A percentile compares a stretch with the other conserved stretches of the same genome.
Conservation (phyloP, 2,888 invertebrate genomes). For the Noctua fimbriata region DNA sequence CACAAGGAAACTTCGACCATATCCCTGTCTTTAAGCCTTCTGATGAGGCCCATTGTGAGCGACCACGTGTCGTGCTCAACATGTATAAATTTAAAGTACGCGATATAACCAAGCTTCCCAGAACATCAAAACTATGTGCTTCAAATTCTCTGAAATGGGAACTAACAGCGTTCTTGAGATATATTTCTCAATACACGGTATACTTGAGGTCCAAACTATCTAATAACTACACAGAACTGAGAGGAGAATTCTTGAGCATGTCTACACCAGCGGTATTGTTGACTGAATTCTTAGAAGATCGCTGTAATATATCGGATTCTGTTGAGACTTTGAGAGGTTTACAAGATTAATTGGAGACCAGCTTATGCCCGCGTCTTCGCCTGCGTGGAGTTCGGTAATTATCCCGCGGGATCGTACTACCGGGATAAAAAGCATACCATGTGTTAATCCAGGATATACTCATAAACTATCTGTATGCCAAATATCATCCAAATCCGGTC, state of each 20-base stretch:
- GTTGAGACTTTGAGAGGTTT: constrained; percentile 3
- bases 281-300: constrained; percentile 38
- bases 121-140: neutral
- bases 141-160: constrained; percentile 23
- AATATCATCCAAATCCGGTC: no score
- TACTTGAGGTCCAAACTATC: constrained; percentile 32
- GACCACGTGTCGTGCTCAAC: neutral
- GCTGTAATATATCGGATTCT: neutral
- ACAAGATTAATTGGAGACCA: neutral
- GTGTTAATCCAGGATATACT: no score
- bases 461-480: no score
- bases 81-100: neutral
- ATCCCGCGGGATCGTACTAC: no score
- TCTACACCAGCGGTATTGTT: constrained; percentile 44
- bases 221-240: neutral
- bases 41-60: no score
- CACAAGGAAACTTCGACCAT: no score
- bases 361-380: no score
- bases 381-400: no score
- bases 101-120: neutral
- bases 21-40: no score
- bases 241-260: constrained; percentile 46
- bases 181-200: constrained; percentile 42
- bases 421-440: no score
- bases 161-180: constrained; percentile 39